Percentiles rank a stretch among this genome's conserved stretches.
These are phyloP conservation scores for Acrossocheilus wenchowensis DNA, from an alignment of 2,797 vertebrate species.

Conservation along the genomic window DNA sequence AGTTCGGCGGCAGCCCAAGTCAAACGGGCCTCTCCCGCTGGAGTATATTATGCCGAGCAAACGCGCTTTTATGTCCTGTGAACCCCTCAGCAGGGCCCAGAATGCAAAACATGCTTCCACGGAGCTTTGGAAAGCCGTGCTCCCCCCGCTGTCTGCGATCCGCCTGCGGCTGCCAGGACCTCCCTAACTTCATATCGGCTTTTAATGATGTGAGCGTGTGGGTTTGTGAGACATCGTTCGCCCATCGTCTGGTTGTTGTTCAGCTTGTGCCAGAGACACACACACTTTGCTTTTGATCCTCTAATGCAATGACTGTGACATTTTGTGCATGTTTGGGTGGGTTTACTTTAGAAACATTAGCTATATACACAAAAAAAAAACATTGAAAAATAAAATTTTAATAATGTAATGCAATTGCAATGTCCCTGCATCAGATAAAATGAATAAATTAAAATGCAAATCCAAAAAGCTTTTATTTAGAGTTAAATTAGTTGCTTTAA, in stretches of 20 bases:
- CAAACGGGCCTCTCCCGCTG: conserved; percentile 68
- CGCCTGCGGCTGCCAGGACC: conserved; percentile 38
- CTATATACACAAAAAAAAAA: too few species aligned
- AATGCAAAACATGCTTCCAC: conserved; percentile 65
- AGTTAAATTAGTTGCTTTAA: neutral
- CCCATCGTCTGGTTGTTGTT: neutral
- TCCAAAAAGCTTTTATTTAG: neutral
- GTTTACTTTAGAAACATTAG: neutral
- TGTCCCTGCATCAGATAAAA: neutral
- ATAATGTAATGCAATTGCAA: too few species aligned
- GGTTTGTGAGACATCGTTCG: neutral
- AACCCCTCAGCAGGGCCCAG: conserved; percentile 59
- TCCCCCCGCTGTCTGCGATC: conserved; percentile 51
- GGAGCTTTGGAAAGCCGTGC: conserved; percentile 62
- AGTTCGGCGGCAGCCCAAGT: conserved; percentile 67
- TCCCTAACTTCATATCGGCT: conserved; percentile 51
- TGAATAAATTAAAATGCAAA: neutral
- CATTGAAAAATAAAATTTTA: neutral
- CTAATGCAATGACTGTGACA: neutral
- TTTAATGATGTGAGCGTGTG: conserved; percentile 60
- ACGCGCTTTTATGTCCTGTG: conserved; percentile 65
- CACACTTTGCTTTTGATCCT: conserved; percentile 4
- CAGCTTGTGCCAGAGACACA: conserved; percentile 15
- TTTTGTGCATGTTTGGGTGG: conserved; percentile 22
- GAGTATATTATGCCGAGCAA: conserved; percentile 68